Evolutionary conservation across 1,140 invertebrate species (phyloP).

Genomic region (Asbolus verrucosus): DNA sequence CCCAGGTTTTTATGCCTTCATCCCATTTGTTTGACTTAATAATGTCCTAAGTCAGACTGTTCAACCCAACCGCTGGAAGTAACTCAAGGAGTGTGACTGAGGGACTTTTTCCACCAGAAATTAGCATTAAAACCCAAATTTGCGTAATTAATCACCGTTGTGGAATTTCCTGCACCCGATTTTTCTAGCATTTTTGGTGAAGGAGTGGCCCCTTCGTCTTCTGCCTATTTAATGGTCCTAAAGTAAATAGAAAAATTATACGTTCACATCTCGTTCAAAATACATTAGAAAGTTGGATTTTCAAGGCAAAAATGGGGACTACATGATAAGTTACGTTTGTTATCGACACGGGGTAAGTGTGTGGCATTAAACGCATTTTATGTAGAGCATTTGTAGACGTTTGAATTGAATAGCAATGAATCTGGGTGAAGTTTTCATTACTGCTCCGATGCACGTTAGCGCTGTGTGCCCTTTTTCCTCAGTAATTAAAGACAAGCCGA

Average conservation of each 20-base stretch:
- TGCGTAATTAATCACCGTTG: not conserved
- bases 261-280: not conserved
- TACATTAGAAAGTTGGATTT: not conserved
- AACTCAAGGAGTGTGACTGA: not conserved
- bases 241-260: not conserved
- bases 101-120: slow-evolving; percentile 10
- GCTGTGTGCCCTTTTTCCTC: not conserved
- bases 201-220: not conserved
- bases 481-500: slow-evolving; percentile 6
- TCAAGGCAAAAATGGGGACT: not conserved
- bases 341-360: not conserved
- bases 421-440: too few species aligned
- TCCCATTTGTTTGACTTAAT: slow-evolving; percentile 10
- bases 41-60: slow-evolving; percentile 2
- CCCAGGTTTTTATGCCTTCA: slow-evolving; percentile 10
- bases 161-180: not conserved
- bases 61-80: not conserved
- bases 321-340: not conserved
- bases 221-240: not conserved
- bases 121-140: slow-evolving; percentile 2
- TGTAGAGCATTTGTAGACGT: not conserved
- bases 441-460: not conserved
- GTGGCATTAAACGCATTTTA: not conserved
- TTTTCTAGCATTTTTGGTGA: not conserved
- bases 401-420: not conserved